Evolutionary conservation across 92 coral and sea anemone species (phyloP), one percentile per base, ranked within the genome.

Genomic region (Zoanthus gigantus): DNA sequence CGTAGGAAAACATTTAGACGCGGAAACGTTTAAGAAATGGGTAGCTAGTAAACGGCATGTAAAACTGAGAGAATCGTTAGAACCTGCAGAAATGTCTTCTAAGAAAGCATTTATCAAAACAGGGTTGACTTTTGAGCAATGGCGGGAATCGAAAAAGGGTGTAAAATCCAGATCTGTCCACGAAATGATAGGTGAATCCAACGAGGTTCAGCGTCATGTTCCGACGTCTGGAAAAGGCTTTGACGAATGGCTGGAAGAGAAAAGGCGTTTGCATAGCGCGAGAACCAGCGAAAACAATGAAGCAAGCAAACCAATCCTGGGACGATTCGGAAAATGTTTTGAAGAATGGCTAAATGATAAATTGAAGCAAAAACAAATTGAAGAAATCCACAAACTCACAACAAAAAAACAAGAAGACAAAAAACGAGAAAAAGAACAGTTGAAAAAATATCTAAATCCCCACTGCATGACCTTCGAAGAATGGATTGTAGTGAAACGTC

Each of bases 291-390:
- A 90, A 50, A 17, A 50, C 65, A 18, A 52, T 66, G 87, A 89
- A 0, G 77, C 78, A 75, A 87, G 31, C 34, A 48, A 47, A 30
- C 65, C 46, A 28, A 91, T 71, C 5, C 86, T 76, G 47, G 76
- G 78, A 46, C 93, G 88, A 74, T 76, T 91, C 66, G 99, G 99
- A 65, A 97, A 95, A 89, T 66, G 98, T 30, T 95, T 90, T 47
- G 85, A 94, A 31, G 94, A 92, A 76, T 97, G 99, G 99, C 87
- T 95, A 1, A 57, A 86, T 56, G 99, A 97, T 76, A 97, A 97
- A 85, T 82, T 75, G n/a, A 93, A 92, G 7, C 93, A 88, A 45
- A 90, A 85, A 16, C 96, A 95, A 47, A 94, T 90, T 57, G 94
- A 95, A 32, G 71, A 88, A 14, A 90, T 95, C 45, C 98, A 91